These are phyloP conservation scores for Kryphioiulus occultus DNA, from an alignment of 2,888 invertebrate species.

Conservation along the genomic window DNA sequence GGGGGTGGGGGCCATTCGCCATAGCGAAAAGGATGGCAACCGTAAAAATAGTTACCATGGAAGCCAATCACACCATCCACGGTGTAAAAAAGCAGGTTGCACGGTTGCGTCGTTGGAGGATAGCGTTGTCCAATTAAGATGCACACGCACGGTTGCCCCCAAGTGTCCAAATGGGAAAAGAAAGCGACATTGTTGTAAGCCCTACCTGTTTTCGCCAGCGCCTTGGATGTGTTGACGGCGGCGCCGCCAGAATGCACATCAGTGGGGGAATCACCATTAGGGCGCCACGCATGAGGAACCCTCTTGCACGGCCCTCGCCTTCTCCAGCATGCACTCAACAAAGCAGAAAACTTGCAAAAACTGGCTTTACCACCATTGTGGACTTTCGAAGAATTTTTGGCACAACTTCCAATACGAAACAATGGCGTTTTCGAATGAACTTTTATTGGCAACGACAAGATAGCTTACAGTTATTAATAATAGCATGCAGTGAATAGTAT, in stretches of 20 bases:
- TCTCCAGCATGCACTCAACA: neutral
- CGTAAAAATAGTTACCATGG: neutral
- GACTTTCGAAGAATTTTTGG: neutral
- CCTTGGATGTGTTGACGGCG: neutral
- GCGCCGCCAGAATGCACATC: neutral
- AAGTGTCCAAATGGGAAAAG: constrained; percentile 29
- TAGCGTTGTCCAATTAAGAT: constrained; percentile 15
- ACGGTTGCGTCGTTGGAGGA: constrained; percentile 7
- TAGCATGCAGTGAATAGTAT: too few relatives aligned
- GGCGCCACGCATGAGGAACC: neutral
- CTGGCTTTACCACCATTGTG: neutral
- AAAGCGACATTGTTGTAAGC: constrained; percentile 9
- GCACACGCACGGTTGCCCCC: neutral
- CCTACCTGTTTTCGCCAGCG: constrained; percentile 19
- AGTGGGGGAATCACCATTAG: neutral
- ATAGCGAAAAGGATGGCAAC: neutral
- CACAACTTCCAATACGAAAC: neutral
- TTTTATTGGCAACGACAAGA: too few relatives aligned
- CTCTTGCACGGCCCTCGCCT: neutral
- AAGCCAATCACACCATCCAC: neutral
- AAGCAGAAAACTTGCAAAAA: neutral
- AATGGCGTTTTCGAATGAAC: too few relatives aligned
- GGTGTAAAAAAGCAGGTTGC: neutral
- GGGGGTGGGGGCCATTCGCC: neutral
- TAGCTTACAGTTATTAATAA: too few relatives aligned